Evolutionary conservation across 1,140 invertebrate genomes (phyloP).

Genomic region (Diplogasteroides magnus): DNA sequence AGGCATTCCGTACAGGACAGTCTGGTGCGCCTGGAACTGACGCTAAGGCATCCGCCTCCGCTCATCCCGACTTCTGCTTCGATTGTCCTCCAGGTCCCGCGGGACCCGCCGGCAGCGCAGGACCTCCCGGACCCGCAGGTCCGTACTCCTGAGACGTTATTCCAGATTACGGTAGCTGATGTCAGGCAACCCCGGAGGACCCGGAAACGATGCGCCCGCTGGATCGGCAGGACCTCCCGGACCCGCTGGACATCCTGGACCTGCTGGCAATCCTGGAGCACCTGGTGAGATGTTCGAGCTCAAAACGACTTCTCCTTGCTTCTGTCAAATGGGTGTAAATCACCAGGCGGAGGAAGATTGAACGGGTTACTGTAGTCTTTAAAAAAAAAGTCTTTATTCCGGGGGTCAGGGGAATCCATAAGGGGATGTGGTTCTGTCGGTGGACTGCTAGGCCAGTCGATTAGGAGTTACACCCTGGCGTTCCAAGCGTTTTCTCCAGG

Average conservation of each 20-base stretch:
- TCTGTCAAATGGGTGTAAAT: no score
- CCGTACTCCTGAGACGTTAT: not conserved
- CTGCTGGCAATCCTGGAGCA: slow-evolving; percentile 3
- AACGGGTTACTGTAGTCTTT: no score
- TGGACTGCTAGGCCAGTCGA: no score
- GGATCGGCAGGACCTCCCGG: slow-evolving; percentile 11
- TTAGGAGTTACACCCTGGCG: no score
- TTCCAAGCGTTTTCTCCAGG: no score
- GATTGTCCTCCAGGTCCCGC: slow-evolving; percentile 29
- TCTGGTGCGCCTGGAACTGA: slow-evolving; percentile 28
- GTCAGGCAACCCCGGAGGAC: not conserved
- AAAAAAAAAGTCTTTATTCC: no score
- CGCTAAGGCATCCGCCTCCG: not conserved
- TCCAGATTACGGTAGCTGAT: no score
- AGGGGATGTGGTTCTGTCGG: no score
- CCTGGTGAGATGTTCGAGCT: no score
- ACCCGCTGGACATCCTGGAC: slow-evolving; percentile 9
- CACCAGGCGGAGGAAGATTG: no score
- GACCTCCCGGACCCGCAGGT: slow-evolving; percentile 19
- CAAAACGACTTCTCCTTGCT: no score
- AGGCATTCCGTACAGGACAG: slow-evolving; percentile 7
- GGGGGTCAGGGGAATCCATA: no score
- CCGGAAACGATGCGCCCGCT: slow-evolving; percentile 5
- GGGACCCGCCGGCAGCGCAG: slow-evolving; percentile 24
- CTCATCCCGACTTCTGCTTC: slow-evolving; percentile 30